A percentile compares a stretch with the other conserved stretches of the same genome.
These are phyloP conservation scores for Ariopsis seemanni DNA, from an alignment of 2,113 vertebrate genomes.

Conservation along the genomic window DNA sequence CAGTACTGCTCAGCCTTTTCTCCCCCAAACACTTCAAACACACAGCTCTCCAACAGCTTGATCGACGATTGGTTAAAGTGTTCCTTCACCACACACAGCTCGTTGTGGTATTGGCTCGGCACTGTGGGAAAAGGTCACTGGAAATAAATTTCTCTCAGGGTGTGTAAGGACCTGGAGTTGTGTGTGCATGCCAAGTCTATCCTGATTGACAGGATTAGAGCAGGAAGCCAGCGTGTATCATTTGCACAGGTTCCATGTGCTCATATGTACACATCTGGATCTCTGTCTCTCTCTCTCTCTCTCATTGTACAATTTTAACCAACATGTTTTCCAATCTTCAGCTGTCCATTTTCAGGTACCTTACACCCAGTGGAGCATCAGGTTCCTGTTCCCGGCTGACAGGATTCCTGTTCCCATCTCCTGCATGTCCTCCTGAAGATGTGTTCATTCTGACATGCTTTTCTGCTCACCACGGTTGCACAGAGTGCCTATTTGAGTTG, in stretches of 20 bases:
- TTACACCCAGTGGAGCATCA: background rate
- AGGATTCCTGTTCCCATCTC: background rate
- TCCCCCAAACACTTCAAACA: background rate
- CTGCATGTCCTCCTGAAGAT: no score
- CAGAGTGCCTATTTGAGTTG: background rate
- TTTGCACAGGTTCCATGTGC: background rate
- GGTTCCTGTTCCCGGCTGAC: background rate
- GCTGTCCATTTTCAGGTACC: background rate
- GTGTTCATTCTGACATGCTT: background rate
- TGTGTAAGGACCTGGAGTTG: background rate
- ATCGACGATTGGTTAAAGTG: conserved; percentile 23
- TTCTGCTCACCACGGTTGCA: background rate
- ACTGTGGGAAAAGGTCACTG: conserved; percentile 35
- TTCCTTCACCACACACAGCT: conserved; percentile 20
- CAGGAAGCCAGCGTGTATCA: background rate
- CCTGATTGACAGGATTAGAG: conserved; percentile 32
- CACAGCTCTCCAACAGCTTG: conserved; percentile 23
- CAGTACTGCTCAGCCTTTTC: background rate
- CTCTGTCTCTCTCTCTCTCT: background rate
- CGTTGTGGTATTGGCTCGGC: conserved; percentile 16
- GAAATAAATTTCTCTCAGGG: conserved; percentile 12
- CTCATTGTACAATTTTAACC: background rate
- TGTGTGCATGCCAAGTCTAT: background rate
- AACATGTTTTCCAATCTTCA: background rate
- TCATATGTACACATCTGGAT: background rate